Evolutionary conservation across 2,888 invertebrate genomes (phyloP), one percentile per base, ranked within the genome.

Genomic region (Philereme vetulata): DNA sequence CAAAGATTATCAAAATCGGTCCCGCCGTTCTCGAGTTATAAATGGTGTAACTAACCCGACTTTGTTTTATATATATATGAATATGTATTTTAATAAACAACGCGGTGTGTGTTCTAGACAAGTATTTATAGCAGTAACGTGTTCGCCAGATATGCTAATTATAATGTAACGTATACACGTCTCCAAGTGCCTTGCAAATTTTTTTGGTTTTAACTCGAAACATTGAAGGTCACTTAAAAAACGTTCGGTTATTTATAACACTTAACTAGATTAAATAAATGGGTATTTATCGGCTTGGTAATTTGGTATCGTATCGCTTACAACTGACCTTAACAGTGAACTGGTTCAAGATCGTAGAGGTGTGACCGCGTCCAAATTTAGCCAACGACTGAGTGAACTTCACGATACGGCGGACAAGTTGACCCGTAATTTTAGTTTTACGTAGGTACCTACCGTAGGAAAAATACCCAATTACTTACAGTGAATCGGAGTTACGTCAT

Each of bases 321-420:
- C 49, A 56, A 36, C 64, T 66, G 53, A 68, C 66, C 66, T 66
- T 68, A 40, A 48, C 45, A 45, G 4, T 52, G 50, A 60, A 56
- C 49, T 4, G 44, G 38, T 36, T 56, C 49, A 55, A 51, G 35
- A 56, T 44, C 52, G 40, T 46, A 44, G 71, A 70, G 64, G 72
- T 76, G 76, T 74, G 75, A 68, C 73, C 67, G 64, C 70, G 67
- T 66, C 76, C 75, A 75, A 83, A 81, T 71, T 73, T 75, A 72
- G 61, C 63, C 62, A 64, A 56, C 74, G 72, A 84, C 82, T 81
- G 78, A 76, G 59, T 70, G 59, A 63, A 57, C 11, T 4, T 4
- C 10, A 43, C 59, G 54, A 61, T 59, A 36, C 40, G 33, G 44
- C 44, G 11, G 34, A 51, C 11, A 42, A 36, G 67, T 56, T 63